Base-by-base conservation (phyloP, 2,888 invertebrate species). In the Sclerodermus sp. region DNA sequence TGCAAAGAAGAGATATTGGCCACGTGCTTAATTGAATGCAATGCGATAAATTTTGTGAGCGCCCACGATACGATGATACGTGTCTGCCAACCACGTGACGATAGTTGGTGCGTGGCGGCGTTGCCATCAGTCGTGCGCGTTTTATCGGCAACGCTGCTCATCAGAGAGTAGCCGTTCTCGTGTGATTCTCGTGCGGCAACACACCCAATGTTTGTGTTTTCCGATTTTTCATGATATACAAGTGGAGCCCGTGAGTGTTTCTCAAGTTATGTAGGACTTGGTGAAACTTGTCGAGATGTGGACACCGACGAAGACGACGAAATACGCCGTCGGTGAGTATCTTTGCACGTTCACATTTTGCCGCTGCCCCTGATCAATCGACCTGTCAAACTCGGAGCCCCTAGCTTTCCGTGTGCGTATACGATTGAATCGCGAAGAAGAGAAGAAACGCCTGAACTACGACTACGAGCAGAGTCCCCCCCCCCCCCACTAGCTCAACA, bases 311-410 rank as follows among this genome's bases (percentile, higher is more conserved):
- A 88, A 87, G 81, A 83, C 84, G 56, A 85, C 87, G 64, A 88
- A 88, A 82, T 84, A 88, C 79, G 88, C 85, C 68, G 87, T 88
- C 78, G 88, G 88, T 88, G 82, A 86, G 87, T 83, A n/a, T n/a
- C n/a, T 49, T 55, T 44, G 46, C 42, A 39, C 40, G 41, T 41
- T 56, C 44, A 60, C 44, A 46, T 42, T 45, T 42, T 49, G 55
- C 46, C 44, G 49, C 60, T n/a, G n/a, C n/a, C n/a, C n/a, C n/a
- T n/a, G n/a, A 51, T 50, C 55, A 49, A n/a, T 51, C 42, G 54
- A 64, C 47, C 61, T 67, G 68, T 64, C 67, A 66, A 66, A 63
- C n/a, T 40, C 18, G 10, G 36, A 15, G 45, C 42, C 47, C 42
- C 38, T 29, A 14, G 13, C 2, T 37, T 1, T 32, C 15, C 32